phyloP scores from a whole-genome alignment of 2,888 invertebrate genomes.

The Phyllotreta striolata region DNA sequence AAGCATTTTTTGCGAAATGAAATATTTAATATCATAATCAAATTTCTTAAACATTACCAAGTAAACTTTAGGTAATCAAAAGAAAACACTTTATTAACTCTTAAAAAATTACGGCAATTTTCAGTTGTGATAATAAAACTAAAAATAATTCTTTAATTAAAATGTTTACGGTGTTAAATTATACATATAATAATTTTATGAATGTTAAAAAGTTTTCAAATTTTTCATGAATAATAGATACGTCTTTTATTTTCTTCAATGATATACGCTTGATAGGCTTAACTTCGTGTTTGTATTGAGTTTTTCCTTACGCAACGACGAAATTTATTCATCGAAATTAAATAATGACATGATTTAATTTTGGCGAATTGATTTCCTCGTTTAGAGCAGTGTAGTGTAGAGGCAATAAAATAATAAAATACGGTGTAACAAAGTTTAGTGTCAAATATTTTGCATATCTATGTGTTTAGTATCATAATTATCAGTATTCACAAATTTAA shows the following conservation, averaged over 20 bases:
- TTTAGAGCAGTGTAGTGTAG: conserved; percentile 45
- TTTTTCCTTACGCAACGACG: conserved; percentile 32
- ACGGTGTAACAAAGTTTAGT: conserved; percentile 40
- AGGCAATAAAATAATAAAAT: conserved; percentile 46
- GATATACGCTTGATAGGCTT: conserved; percentile 44
- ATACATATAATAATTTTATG: too few species aligned
- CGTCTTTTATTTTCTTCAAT: conserved; percentile 31
- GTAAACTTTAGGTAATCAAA: too few species aligned
- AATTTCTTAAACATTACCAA: background rate
- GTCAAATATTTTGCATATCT: conserved; percentile 48
- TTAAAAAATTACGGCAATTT: too few species aligned
- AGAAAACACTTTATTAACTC: too few species aligned
- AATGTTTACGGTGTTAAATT: too few species aligned
- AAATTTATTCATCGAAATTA: conserved; percentile 33
- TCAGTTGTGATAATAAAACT: too few species aligned
- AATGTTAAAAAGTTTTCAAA: background rate
- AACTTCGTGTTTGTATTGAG: conserved; percentile 27
- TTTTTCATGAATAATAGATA: conserved; percentile 2
- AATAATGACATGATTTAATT: conserved; percentile 19
- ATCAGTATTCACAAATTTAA: conserved; percentile 18
- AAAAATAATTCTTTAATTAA: too few species aligned
- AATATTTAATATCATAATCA: background rate
- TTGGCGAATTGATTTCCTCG: conserved; percentile 34
- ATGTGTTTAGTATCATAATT: conserved; percentile 35
- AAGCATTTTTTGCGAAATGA: conserved; percentile 15